Percentiles rank a stretch among this genome's conserved stretches.
phyloP scores from a whole-genome alignment of 2,888 invertebrate genomes.

The Andrena flavipes region DNA sequence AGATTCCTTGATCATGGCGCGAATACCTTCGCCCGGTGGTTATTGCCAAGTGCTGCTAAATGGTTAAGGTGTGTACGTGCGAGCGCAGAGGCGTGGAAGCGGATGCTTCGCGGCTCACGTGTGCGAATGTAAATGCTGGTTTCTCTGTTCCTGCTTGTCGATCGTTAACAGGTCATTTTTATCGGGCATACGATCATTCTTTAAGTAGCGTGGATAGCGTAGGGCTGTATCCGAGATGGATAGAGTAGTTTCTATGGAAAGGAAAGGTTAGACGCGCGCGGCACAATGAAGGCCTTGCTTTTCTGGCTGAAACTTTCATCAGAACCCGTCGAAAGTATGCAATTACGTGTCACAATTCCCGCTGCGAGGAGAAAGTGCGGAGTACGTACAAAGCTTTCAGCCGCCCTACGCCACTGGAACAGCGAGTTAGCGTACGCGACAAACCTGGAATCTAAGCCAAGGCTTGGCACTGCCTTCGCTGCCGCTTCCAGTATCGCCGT shows the following conservation, averaged over 20 bases:
- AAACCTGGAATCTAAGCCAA: conserved; percentile 78
- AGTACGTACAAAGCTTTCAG: conserved; percentile 8
- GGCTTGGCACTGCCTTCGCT: conserved; percentile 66
- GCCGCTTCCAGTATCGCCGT: conserved; percentile 37
- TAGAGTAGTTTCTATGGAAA: background rate
- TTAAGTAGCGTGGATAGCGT: background rate
- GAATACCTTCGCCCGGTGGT: conserved; percentile 66
- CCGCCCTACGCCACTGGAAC: conserved; percentile 56
- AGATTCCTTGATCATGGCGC: conserved; percentile 65
- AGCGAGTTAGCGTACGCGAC: conserved; percentile 66
- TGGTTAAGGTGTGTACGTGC: conserved; percentile 57
- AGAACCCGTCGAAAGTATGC: conserved; percentile 50
- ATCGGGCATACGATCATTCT: background rate
- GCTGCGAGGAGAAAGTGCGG: conserved; percentile 54
- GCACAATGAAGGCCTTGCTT: background rate
- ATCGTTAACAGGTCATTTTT: too few relatives aligned
- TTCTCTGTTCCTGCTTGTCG: conserved; percentile 29
- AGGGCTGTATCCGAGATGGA: too few relatives aligned
- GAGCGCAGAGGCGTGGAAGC: conserved; percentile 54
- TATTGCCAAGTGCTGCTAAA: conserved; percentile 72
- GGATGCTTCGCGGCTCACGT: background rate
- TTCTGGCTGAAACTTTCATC: conserved; percentile 51
- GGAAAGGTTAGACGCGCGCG: background rate
- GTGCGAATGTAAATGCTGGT: conserved; percentile 20
- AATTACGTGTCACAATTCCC: conserved; percentile 52